Evolutionary conservation across 2,113 vertebrate species (phyloP).

Genomic region (Callithrix jacchus): DNA sequence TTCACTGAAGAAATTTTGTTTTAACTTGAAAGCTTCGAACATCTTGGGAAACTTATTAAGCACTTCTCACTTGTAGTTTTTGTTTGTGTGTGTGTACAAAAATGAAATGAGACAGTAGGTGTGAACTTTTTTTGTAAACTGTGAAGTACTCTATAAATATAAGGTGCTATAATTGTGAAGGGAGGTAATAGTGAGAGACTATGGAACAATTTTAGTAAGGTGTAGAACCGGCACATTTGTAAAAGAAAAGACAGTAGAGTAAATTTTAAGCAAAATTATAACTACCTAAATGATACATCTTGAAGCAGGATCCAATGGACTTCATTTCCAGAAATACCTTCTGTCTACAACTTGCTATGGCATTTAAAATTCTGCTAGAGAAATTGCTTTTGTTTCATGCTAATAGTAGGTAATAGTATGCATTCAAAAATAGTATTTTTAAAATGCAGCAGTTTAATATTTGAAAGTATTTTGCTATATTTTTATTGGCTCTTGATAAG

Average conservation of each 20-base stretch:
- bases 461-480: not conserved
- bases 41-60: not conserved
- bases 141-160: not conserved
- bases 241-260: not conserved
- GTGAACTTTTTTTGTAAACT: slow-evolving; percentile 23
- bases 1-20: slow-evolving; percentile 4
- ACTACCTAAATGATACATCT: not conserved
- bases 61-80: not conserved
- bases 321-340: not conserved
- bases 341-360: not conserved
- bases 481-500: not conserved
- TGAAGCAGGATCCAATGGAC: not conserved
- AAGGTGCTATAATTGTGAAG: not conserved
- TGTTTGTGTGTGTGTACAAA: not conserved
- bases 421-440: not conserved
- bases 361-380: slow-evolving; percentile 14
- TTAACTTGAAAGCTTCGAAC: slow-evolving; percentile 55
- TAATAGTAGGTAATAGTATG: not conserved
- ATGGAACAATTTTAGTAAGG: not conserved
- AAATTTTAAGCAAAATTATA: not conserved
- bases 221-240: not conserved
- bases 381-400: slow-evolving; percentile 29
- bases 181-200: not conserved
- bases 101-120: not conserved
- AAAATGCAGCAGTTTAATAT: not conserved